Percentiles rank a stretch among this genome's conserved stretches.
phyloP scores from a whole-genome alignment of 1,140 invertebrate genomes.

The Magallana angulata region DNA sequence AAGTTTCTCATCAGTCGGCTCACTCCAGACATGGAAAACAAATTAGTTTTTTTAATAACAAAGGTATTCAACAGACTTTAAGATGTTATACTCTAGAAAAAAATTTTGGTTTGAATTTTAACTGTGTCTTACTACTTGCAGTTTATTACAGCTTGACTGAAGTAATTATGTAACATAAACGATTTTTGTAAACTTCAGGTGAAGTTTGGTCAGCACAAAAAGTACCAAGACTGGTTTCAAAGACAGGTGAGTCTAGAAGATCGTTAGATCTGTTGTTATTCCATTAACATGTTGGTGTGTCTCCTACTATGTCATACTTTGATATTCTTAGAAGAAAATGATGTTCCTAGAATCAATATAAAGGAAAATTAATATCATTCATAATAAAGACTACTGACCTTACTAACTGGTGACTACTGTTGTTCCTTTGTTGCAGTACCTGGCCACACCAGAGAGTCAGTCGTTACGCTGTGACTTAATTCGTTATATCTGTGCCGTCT shows the following conservation, averaged over 20 bases:
- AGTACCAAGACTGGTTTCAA: conserved; percentile 99
- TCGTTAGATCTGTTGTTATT: too few relatives aligned
- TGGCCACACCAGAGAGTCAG: conserved; percentile 97
- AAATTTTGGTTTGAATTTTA: too few relatives aligned
- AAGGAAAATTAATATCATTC: too few relatives aligned
- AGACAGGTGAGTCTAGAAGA: conserved; percentile 82
- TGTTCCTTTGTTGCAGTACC: conserved; percentile 85
- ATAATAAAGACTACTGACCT: too few relatives aligned
- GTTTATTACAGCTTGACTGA: too few relatives aligned
- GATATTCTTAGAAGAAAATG: too few relatives aligned
- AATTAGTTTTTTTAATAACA: conserved; percentile 94
- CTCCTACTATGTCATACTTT: too few relatives aligned
- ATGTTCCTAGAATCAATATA: too few relatives aligned
- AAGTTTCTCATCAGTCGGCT: conserved; percentile 94
- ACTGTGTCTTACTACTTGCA: too few relatives aligned
- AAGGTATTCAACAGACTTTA: conserved; percentile 82
- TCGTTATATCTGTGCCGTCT: conserved; percentile 97
- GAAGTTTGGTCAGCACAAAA: conserved; percentile 96
- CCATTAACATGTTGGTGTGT: too few relatives aligned
- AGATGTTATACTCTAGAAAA: too few relatives aligned
- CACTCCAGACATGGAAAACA: conserved; percentile 98
- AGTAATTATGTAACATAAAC: not conserved
- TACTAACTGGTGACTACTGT: too few relatives aligned
- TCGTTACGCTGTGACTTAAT: conserved; percentile 96
- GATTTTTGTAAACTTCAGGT: conserved; percentile 78